Evolutionary conservation across 2,797 vertebrate species (phyloP).

Genomic region (Mycteria americana): DNA sequence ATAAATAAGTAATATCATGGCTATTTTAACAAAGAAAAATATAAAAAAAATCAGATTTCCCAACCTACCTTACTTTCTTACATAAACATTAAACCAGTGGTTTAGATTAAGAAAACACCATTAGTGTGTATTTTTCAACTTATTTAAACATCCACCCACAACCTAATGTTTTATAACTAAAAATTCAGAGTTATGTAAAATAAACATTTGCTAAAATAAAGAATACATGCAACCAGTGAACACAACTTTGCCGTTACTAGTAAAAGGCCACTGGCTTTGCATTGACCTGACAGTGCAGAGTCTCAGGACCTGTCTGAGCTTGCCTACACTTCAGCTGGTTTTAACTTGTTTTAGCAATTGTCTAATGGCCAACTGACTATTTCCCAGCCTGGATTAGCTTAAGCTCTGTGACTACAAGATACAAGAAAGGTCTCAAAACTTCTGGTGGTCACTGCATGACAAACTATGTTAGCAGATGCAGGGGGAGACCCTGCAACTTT

Average conservation of each 20-base stretch:
- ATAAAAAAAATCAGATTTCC: background rate
- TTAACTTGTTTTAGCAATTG: background rate
- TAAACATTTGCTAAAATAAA: background rate
- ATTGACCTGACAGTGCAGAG: background rate
- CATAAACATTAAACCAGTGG: background rate
- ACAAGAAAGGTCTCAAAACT: background rate
- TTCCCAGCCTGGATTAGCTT: background rate
- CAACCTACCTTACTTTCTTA: background rate
- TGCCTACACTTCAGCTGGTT: background rate
- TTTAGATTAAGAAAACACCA: background rate
- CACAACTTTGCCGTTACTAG: background rate
- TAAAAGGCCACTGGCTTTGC: background rate
- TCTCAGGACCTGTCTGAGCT: background rate
- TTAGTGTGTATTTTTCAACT: background rate
- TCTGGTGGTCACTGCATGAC: background rate
- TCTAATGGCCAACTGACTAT: background rate
- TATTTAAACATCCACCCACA: background rate
- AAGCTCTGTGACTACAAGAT: background rate
- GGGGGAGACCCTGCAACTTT: background rate
- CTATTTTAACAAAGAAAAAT: background rate
- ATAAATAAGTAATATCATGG: background rate
- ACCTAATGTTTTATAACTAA: background rate
- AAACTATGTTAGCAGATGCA: background rate
- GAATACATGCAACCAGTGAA: background rate
- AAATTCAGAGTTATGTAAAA: background rate